Conservation (phyloP, 2,797 vertebrate species). For the Gallinago solitaria region DNA sequence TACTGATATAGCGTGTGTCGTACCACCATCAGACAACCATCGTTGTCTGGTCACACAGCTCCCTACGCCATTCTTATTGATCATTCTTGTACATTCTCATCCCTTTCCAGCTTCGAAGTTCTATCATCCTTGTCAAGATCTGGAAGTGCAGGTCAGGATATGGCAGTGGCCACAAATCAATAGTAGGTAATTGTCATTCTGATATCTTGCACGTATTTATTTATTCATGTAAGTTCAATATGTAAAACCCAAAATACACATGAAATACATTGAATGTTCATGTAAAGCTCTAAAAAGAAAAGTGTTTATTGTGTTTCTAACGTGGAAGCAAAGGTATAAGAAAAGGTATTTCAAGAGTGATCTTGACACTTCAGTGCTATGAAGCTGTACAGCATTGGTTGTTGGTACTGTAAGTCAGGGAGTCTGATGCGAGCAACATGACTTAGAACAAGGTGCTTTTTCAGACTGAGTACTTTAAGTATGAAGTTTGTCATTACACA, state of each 20-base stretch:
- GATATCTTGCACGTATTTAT: neutral
- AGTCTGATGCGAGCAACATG: neutral
- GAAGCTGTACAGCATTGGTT: neutral
- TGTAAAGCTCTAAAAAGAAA: neutral
- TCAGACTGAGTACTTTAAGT: neutral
- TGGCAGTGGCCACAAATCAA: neutral
- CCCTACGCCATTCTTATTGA: neutral
- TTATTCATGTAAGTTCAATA: neutral
- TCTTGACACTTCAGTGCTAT: neutral
- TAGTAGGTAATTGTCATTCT: neutral
- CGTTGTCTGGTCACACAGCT: neutral
- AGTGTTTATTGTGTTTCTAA: neutral
- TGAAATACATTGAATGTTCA: neutral
- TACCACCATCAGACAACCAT: too few relatives aligned
- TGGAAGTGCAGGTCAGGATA: neutral
- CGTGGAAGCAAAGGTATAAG: neutral
- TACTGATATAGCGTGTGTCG: neutral
- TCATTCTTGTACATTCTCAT: neutral
- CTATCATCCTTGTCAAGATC: neutral
- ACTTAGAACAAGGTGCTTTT: neutral
- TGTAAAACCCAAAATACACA: neutral
- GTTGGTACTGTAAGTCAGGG: neutral
- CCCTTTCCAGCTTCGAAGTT: neutral
- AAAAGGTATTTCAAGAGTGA: neutral
- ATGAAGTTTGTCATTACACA: neutral